phyloP scores from a whole-genome alignment of 2,797 vertebrate species.

The Scolopax bukidnonensis region DNA sequence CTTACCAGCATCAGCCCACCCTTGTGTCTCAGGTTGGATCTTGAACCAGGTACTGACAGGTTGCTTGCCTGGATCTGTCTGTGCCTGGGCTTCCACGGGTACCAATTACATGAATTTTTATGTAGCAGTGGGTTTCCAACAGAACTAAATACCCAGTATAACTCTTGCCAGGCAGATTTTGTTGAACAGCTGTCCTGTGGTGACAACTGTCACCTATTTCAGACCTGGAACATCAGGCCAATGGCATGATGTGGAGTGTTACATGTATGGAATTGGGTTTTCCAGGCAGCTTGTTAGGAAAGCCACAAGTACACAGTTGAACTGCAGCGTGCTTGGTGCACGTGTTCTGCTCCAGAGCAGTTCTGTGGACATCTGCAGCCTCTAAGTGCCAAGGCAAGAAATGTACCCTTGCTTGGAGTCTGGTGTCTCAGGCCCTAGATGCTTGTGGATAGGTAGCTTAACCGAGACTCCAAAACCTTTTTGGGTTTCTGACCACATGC shows the following conservation, averaged over 20 bases:
- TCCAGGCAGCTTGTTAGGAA: background rate
- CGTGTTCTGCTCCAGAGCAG: background rate
- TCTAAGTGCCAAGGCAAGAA: background rate
- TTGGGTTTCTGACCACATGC: background rate
- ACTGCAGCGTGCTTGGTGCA: rapidly evolving
- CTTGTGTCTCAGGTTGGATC: background rate
- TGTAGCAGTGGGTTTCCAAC: background rate
- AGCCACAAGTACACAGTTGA: background rate
- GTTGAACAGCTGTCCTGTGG: background rate
- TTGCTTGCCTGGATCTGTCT: rapidly evolving
- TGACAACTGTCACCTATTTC: background rate
- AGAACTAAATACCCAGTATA: background rate
- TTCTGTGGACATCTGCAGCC: background rate
- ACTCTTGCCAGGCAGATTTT: background rate
- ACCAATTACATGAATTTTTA: background rate
- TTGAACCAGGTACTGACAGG: background rate
- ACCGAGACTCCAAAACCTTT: background rate
- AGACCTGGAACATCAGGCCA: background rate
- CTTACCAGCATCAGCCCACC: background rate
- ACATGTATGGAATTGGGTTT: background rate
- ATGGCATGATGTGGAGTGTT: background rate
- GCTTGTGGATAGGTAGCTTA: background rate
- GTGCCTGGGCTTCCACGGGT: background rate
- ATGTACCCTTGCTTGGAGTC: rapidly evolving
- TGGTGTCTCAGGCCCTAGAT: background rate